Percentiles rank a stretch among this genome's conserved stretches.
These are phyloP conservation scores for Tor tambroides DNA, from an alignment of 2,113 vertebrate genomes.

Conservation along the genomic window DNA sequence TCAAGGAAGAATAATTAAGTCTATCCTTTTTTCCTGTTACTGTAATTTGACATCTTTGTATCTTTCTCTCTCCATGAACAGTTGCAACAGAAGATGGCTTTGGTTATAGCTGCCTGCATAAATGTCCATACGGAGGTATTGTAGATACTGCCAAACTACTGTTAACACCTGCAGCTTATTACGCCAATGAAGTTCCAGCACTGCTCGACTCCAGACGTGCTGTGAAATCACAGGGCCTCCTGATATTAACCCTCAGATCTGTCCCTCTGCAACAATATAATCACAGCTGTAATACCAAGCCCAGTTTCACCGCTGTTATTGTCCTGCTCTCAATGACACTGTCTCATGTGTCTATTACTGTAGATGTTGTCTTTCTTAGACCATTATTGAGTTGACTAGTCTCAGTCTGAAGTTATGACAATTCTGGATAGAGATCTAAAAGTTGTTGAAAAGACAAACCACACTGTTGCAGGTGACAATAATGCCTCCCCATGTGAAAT, in stretches of 20 bases:
- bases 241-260: constrained; percentile 52
- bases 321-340: constrained; percentile 46
- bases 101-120: constrained; percentile 62
- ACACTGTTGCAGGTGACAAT: constrained; percentile 40
- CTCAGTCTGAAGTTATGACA: not conserved
- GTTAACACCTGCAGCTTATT: constrained; percentile 55
- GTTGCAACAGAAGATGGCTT: constrained; percentile 58
- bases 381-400: not conserved
- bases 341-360: constrained; percentile 26
- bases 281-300: constrained; percentile 46
- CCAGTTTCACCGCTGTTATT: constrained; percentile 58
- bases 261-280: constrained; percentile 15
- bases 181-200: constrained; percentile 17
- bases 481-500: constrained; percentile 52
- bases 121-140: constrained; percentile 64
- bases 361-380: not conserved
- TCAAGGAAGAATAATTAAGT: not conserved
- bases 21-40: not conserved
- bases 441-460: not conserved
- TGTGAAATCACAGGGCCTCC: constrained; percentile 24
- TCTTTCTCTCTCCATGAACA: constrained; percentile 52
- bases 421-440: not conserved
- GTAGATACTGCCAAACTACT: constrained; percentile 47
- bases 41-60: constrained; percentile 48
- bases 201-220: constrained; percentile 18